Percentiles rank a stretch among this genome's conserved stretches.
phyloP scores from a whole-genome alignment of 2,888 invertebrate genomes.

The Orthonychiurus folsomi region DNA sequence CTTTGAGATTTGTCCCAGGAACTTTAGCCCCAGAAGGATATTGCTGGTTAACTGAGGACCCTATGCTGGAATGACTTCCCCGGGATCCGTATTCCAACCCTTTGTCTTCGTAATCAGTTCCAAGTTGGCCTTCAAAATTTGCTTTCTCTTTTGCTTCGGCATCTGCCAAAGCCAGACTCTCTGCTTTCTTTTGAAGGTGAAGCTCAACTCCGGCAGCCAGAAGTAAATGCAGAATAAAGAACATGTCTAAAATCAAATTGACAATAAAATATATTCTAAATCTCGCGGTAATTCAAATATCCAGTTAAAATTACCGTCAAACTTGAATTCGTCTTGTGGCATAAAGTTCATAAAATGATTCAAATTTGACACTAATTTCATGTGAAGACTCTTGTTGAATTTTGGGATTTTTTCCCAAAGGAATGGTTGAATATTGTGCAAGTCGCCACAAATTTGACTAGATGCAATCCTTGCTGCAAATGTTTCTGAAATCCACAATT shows the following conservation, averaged over 20 bases:
- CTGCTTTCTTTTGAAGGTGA: constrained; percentile 25
- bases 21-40: no score
- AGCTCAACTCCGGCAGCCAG: constrained; percentile 32
- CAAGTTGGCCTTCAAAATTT: no score
- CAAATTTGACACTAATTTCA: constrained; percentile 31
- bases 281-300: neutral
- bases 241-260: constrained; percentile 25
- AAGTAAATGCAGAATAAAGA: constrained; percentile 32
- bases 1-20: neutral
- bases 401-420: constrained; percentile 30
- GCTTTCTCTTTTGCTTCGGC: constrained; percentile 3
- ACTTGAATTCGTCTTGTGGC: constrained; percentile 24
- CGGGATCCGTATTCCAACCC: no score
- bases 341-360: constrained; percentile 36
- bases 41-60: no score
- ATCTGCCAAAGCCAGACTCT: constrained; percentile 8
- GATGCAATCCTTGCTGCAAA: constrained; percentile 29
- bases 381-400: constrained; percentile 27
- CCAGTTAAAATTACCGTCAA: constrained; percentile 21
- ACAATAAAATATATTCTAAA: neutral
- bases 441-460: constrained; percentile 31
- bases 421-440: constrained; percentile 22
- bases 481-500: constrained; percentile 20
- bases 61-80: no score
- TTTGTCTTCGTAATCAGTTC: no score